Evolutionary conservation across 37 sponge, comb jelly and placozoan species (phyloP).

Genomic region (Diacarnus erythraeanus): DNA sequence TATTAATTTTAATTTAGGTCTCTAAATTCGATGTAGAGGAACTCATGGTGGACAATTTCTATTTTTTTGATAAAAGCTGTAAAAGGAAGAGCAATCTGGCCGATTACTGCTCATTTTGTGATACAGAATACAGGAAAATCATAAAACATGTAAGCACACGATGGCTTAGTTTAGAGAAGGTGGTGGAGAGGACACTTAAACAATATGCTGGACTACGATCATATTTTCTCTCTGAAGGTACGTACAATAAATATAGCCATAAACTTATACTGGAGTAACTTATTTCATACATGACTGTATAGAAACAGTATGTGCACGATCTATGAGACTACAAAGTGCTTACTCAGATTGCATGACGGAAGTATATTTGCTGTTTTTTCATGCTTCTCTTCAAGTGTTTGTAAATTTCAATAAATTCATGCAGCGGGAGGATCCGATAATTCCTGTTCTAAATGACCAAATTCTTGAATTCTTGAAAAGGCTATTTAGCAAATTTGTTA

Average conservation of each 20-base stretch:
- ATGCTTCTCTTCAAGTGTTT: conserved; percentile 27
- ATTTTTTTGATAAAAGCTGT: conserved; percentile 53
- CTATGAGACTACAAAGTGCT: not conserved
- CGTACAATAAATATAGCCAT: no score
- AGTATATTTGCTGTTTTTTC: conserved; percentile 38
- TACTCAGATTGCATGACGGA: conserved; percentile 32
- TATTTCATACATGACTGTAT: no score
- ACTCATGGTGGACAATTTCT: conserved; percentile 45
- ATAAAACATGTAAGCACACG: conserved; percentile 54
- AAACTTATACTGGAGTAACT: no score
- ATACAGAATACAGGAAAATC: conserved; percentile 51
- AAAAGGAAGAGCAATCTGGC: conserved; percentile 36
- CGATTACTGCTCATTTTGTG: conserved; percentile 53
- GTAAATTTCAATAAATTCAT: conserved; percentile 27
- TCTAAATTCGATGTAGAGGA: conserved; percentile 54
- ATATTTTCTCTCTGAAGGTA: conserved; percentile 43
- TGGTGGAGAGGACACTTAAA: conserved; percentile 17
- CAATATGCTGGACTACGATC: conserved; percentile 37
- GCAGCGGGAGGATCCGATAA: conserved; percentile 44
- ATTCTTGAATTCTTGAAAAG: no score
- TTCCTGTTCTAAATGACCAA: conserved; percentile 19
- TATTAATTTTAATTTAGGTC: conserved; percentile 13
- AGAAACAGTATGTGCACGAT: no score
- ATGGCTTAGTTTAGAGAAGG: conserved; percentile 51
- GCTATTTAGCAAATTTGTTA: no score